phyloP scores from a whole-genome alignment of 2,797 vertebrate species.

The Chiloscyllium punctatum region DNA sequence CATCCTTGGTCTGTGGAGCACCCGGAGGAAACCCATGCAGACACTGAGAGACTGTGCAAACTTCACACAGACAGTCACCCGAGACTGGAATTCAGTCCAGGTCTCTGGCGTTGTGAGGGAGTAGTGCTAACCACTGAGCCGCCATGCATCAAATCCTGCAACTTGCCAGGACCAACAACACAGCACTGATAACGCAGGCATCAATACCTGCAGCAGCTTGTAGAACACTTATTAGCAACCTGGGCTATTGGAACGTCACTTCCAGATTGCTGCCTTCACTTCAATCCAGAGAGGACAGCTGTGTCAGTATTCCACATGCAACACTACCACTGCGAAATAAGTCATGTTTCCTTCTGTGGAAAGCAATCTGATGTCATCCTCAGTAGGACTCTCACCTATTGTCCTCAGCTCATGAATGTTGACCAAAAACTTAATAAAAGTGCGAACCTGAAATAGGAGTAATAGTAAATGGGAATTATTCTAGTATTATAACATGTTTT shows the following conservation, averaged over 20 bases:
- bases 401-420: not conserved
- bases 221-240: not conserved
- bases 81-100: no score
- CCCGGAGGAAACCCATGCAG: no score
- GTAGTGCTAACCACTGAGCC: no score
- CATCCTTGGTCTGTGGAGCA: no score
- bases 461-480: not conserved
- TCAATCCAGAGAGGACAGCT: not conserved
- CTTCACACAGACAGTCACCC: no score
- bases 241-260: not conserved
- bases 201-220: not conserved
- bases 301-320: not conserved
- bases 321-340: not conserved
- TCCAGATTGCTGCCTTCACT: not conserved
- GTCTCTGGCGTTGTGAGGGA: no score
- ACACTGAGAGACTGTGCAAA: no score
- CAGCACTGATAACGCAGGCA: not conserved
- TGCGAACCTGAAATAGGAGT: no score
- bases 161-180: not conserved
- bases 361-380: not conserved
- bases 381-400: not conserved
- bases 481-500: not conserved
- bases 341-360: not conserved
- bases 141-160: not conserved
- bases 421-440: no score